Evolutionary conservation across 2,888 invertebrate species (phyloP).

Genomic region (Spicauda simplicius): DNA sequence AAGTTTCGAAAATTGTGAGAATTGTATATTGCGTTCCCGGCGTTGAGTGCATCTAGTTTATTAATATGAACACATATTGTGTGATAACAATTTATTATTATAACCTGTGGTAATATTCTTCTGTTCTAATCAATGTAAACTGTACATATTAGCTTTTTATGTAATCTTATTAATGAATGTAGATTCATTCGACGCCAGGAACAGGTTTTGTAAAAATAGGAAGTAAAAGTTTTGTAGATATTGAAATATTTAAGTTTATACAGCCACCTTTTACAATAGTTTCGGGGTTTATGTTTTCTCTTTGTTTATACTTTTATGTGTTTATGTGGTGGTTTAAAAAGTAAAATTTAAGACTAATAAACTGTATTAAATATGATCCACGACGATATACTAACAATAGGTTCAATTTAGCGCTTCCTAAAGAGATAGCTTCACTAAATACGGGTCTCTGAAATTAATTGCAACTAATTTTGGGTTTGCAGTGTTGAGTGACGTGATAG

Average conservation of each 20-base stretch:
- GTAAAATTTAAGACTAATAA: constrained; percentile 16
- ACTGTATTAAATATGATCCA: constrained; percentile 39
- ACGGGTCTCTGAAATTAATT: constrained; percentile 65
- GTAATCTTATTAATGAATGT: not conserved
- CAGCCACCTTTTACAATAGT: constrained; percentile 9
- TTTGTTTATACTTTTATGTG: not conserved
- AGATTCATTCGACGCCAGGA: constrained; percentile 21
- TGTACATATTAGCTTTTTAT: not conserved
- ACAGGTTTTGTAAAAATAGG: constrained; percentile 18
- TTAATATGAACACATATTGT: not conserved
- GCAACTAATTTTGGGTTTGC: constrained; percentile 82
- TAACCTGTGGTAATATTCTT: not conserved
- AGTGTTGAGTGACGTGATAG: constrained; percentile 82
- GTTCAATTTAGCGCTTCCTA: constrained; percentile 52
- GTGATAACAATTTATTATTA: not conserved
- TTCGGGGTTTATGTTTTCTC: constrained; percentile 1
- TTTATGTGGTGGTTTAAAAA: constrained; percentile 28
- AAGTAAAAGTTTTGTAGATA: not conserved
- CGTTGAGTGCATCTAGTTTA: constrained; percentile 37
- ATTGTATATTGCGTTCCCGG: constrained; percentile 7
- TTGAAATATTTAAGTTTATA: constrained; percentile 1
- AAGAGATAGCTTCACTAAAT: constrained; percentile 64
- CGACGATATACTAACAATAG: constrained; percentile 55
- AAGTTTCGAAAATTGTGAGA: not conserved
- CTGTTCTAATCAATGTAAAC: not conserved